phyloP scores from a whole-genome alignment of 2,888 invertebrate genomes.

The Drosophila helvetica region DNA sequence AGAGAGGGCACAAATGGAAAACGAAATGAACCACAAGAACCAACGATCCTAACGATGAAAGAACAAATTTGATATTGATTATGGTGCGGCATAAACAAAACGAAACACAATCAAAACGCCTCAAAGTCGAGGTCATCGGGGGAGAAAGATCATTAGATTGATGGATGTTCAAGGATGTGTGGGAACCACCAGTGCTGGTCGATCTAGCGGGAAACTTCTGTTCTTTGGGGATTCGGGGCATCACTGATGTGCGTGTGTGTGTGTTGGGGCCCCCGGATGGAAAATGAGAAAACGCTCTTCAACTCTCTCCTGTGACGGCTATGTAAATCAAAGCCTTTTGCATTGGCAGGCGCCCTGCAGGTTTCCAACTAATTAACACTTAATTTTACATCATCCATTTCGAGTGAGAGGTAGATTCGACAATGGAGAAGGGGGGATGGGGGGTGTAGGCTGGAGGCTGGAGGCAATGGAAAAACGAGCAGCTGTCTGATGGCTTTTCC shows the following conservation, averaged over 20 bases:
- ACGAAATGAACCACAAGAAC: neutral
- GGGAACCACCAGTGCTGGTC: conserved; percentile 25
- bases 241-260: conserved; percentile 12
- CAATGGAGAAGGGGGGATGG: neutral
- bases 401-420: conserved; percentile 4
- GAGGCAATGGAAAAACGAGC: conserved; percentile 56
- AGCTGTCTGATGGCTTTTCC: conserved; percentile 49
- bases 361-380: conserved; percentile 79
- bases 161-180: conserved; percentile 74
- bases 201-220: neutral
- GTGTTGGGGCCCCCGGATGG: neutral
- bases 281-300: conserved; percentile 19
- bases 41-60: conserved; percentile 61
- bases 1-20: conserved; percentile 60
- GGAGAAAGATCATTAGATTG: conserved; percentile 73
- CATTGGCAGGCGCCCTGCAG: conserved; percentile 69
- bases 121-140: conserved; percentile 31
- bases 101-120: conserved; percentile 75
- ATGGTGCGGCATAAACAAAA: conserved; percentile 77
- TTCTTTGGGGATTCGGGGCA: neutral
- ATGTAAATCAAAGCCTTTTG: conserved; percentile 64
- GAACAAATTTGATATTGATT: conserved; percentile 79
- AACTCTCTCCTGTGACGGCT: conserved; percentile 21
- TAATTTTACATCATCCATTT: conserved; percentile 72
- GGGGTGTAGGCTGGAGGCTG: conserved; percentile 13